Evolutionary conservation across 2,888 invertebrate species (phyloP).

Genomic region (Choristoneura rosaceana): DNA sequence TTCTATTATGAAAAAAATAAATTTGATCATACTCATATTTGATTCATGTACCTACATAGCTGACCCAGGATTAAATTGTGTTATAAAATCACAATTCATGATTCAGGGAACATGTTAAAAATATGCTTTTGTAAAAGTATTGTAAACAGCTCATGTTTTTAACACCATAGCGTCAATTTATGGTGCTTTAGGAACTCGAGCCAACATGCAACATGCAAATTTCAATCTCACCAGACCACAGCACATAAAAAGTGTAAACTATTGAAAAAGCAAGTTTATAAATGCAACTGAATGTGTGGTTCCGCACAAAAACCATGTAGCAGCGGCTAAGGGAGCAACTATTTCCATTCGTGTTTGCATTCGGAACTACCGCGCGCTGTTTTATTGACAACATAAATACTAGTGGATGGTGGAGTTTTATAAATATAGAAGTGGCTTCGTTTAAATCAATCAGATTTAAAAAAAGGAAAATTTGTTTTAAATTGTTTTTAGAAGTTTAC

Average conservation of each 20-base stretch:
- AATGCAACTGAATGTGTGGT: constrained; percentile 10
- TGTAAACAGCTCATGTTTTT: no score
- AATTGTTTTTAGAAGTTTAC: no score
- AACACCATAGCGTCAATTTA: no score
- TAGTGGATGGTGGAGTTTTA: constrained; percentile 17
- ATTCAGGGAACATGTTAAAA: no score
- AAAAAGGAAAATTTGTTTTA: no score
- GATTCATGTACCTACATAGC: no score
- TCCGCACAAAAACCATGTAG: constrained; percentile 28
- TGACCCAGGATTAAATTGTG: no score
- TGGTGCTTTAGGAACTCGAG: no score
- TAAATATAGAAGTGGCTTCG: constrained; percentile 13
- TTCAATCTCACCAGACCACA: not conserved
- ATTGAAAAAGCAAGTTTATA: constrained; percentile 1
- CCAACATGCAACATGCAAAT: not conserved
- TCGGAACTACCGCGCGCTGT: constrained; percentile 52
- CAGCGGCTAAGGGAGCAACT: constrained; percentile 22
- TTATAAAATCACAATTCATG: no score
- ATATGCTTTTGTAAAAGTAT: no score
- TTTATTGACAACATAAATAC: constrained; percentile 82
- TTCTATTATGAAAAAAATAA: no score
- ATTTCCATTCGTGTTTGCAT: constrained; percentile 48
- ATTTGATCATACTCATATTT: no score
- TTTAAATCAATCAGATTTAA: not conserved
- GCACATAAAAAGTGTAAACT: not conserved